A percentile compares a stretch with the other conserved stretches of the same genome.
phyloP scores from a whole-genome alignment of 2,113 vertebrate genomes.

The Chunga burmeisteri region DNA sequence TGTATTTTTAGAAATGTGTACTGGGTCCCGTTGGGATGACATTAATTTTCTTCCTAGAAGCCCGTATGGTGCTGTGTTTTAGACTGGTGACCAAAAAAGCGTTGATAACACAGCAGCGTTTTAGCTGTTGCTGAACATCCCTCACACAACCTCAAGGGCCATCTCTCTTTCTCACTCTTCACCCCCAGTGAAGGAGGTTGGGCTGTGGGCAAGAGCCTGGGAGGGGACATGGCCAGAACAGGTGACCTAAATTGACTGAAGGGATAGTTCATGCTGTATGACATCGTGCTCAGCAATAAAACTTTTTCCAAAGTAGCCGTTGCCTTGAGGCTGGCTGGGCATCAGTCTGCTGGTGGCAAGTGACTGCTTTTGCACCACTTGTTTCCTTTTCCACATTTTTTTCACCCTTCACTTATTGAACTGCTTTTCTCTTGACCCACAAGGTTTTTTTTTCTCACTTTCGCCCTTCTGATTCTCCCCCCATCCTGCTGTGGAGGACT shows the following conservation, averaged over 20 bases:
- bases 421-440: neutral
- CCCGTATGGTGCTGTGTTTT: neutral
- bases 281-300: neutral
- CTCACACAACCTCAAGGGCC: neutral
- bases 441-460: neutral
- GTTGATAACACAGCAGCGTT: neutral
- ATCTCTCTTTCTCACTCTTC: neutral
- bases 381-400: neutral
- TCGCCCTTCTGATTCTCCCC: neutral
- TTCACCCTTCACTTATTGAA: neutral
- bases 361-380: neutral
- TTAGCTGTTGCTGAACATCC: neutral
- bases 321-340: neutral
- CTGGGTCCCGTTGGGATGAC: neutral
- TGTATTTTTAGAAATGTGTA: neutral
- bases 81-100: neutral
- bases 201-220: neutral
- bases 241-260: neutral
- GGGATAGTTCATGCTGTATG: neutral
- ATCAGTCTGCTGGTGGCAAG: neutral
- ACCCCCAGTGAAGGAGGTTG: neutral
- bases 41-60: neutral
- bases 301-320: neutral
- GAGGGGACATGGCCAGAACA: rapidly evolving
- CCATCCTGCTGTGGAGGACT: neutral